Conservation (phyloP, 2,113 vertebrate genomes). For the Lepus europaeus region DNA sequence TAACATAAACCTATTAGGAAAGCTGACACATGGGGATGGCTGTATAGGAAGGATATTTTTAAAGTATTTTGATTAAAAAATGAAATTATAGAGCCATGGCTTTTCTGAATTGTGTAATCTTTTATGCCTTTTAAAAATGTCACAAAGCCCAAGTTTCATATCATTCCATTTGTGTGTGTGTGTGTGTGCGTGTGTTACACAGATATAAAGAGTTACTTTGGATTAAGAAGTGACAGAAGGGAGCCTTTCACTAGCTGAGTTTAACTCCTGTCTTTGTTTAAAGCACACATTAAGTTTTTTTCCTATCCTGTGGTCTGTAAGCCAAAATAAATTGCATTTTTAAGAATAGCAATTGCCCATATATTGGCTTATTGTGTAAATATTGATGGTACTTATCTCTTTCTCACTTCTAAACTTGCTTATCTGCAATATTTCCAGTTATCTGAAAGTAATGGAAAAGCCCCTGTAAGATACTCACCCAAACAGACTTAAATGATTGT, state of each 20-base stretch:
- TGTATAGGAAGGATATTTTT: conserved; percentile 92
- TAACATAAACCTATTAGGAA: conserved; percentile 92
- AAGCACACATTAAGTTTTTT: conserved; percentile 40
- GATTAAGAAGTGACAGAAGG: conserved; percentile 25
- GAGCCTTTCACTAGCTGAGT: conserved; percentile 17
- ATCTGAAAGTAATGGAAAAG: conserved; percentile 9
- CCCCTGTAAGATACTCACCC: neutral
- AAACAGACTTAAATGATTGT: neutral
- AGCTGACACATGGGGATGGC: conserved; percentile 90
- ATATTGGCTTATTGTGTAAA: neutral
- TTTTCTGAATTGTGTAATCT: conserved; percentile 83
- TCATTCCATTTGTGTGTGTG: conserved; percentile 55
- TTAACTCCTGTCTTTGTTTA: conserved; percentile 57
- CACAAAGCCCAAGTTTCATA: conserved; percentile 81
- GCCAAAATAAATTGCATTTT: conserved; percentile 46
- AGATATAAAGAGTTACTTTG: conserved; percentile 24
- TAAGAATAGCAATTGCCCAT: conserved; percentile 1
- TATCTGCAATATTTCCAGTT: neutral
- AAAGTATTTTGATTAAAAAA: conserved; percentile 90
- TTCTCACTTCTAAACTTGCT: conserved; percentile 46
- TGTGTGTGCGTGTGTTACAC: neutral
- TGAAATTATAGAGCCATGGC: conserved; percentile 88
- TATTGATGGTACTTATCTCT: conserved; percentile 8
- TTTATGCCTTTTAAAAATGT: conserved; percentile 86
- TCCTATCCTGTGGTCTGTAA: conserved; percentile 35